Evolutionary conservation across 2,797 vertebrate species (phyloP), one percentile per base, ranked within the genome.

Genomic region (Coccyzus lansbergi): DNA sequence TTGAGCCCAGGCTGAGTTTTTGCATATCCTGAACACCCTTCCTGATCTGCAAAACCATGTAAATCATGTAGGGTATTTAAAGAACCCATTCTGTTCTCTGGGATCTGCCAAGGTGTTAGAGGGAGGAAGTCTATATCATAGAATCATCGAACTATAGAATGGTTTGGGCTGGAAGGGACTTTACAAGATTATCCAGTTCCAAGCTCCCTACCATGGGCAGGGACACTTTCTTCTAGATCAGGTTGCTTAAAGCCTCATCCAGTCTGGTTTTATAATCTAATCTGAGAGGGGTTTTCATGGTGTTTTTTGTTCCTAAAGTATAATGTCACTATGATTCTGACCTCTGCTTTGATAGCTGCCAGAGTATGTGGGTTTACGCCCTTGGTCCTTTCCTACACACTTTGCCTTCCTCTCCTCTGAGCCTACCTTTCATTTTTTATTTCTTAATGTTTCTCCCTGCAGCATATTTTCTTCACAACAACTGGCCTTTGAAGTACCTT

Each of bases 331-430:
- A 60, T 62, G 70, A 79, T 76, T 83, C 67, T 40, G 63, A 59
- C 40, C 52, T 52, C n/a, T 84, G 42, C 28, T 75, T 33, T 85
- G 44, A 80, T 1, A 63, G 40, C 68, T 90, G 44, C 60, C 0
- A 0, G 49, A 55, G 24, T 11, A 49, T 0, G 0, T 86, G 69
- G 46, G 31, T 59, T 64, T 91, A 74, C 25, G 24, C 49, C 14
- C 33, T 83, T 0, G 0, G 36, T 80, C 21, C 44, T 72, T 87
- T 89, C 65, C 53, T 52, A 69, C 49, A 60, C 2, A 5, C 49
- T 8, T 65, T 92, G 16, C 44, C 15, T 42, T 80, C 44, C 14
- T 77, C 21, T 88, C 40, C 40, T 86, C 67, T 63, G 34, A 72
- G 80, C 36, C 52, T 49, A 10, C 40, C 15, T 84, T 86, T 80